Conservation (phyloP, 2,797 vertebrate genomes). For the Cyprinodon diabolis region DNA sequence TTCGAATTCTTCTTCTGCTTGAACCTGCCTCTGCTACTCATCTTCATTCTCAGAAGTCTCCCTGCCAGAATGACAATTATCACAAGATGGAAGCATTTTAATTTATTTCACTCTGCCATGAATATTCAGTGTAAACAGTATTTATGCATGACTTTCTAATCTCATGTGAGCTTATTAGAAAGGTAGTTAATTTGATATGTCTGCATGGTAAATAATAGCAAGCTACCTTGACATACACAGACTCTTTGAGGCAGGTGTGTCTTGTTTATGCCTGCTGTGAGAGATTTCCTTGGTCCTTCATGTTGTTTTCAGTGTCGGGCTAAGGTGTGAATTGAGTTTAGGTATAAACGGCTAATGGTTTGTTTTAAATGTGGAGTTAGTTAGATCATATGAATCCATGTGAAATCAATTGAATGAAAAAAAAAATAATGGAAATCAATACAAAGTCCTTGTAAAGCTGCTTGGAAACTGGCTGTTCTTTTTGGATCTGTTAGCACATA, state of each 20-base stretch:
- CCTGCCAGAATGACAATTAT: conserved; percentile 71
- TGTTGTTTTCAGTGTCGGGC: too few species aligned
- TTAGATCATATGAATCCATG: too few species aligned
- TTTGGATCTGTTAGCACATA: conserved; percentile 6
- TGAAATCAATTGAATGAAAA: too few species aligned
- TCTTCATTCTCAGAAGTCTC: conserved; percentile 34
- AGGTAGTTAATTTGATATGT: conserved; percentile 67
- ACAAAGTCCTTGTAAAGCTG: neutral
- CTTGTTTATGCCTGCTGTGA: conserved; percentile 13
- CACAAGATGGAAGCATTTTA: conserved; percentile 62
- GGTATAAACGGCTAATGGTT: too few species aligned
- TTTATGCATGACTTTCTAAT: conserved; percentile 74
- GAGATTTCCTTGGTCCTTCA: too few species aligned
- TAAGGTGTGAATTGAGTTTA: too few species aligned
- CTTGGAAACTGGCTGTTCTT: conserved; percentile 20
- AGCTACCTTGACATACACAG: conserved; percentile 67
- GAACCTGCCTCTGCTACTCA: conserved; percentile 20
- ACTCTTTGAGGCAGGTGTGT: conserved; percentile 51
- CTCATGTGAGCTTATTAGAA: conserved; percentile 82
- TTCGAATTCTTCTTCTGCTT: conserved; percentile 22
- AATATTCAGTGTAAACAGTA: conserved; percentile 81
- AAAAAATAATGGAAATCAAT: too few species aligned
- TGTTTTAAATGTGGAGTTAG: too few species aligned
- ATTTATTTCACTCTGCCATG: conserved; percentile 70
- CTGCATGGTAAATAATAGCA: conserved; percentile 62